Conservation (phyloP, 2,888 invertebrate genomes). For the Zeuzera pyrina region DNA sequence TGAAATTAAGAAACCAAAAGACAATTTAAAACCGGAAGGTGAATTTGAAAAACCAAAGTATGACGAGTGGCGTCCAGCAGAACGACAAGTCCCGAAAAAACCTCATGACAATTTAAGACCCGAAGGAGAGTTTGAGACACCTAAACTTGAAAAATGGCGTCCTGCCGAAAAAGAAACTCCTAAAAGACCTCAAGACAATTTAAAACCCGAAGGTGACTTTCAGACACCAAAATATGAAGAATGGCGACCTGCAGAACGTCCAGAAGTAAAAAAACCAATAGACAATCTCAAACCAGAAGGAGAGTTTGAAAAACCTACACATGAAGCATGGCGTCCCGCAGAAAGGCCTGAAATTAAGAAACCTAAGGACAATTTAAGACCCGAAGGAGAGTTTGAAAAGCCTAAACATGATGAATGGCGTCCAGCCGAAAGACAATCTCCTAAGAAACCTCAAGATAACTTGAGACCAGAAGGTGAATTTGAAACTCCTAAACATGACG, state of each 20-base stretch:
- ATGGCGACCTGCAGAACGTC: constrained; percentile 48
- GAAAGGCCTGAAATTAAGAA: constrained; percentile 36
- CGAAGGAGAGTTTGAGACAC: constrained; percentile 71
- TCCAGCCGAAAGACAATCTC: constrained; percentile 46
- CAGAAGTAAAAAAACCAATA: constrained; percentile 33
- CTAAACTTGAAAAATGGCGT: constrained; percentile 45
- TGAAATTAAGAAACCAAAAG: constrained; percentile 66
- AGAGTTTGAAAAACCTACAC: constrained; percentile 46
- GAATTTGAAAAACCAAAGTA: constrained; percentile 53
- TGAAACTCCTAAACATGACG: constrained; percentile 64
- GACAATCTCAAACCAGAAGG: constrained; percentile 71
- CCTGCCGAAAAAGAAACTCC: constrained; percentile 46
- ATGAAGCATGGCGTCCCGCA: constrained; percentile 37
- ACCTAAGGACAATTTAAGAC: constrained; percentile 44
- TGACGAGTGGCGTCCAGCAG: constrained; percentile 65
- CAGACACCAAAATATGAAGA: constrained; percentile 49
- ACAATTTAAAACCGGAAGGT: constrained; percentile 73
- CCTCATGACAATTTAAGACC: constrained; percentile 73
- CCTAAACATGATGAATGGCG: constrained; percentile 38
- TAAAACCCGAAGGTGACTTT: constrained; percentile 64
- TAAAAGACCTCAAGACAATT: constrained; percentile 62
- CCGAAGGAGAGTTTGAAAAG: constrained; percentile 63
- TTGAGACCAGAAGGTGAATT: constrained; percentile 75
- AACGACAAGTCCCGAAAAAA: constrained; percentile 63
- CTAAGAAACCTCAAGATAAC: constrained; percentile 46